Evolutionary conservation across 2,888 invertebrate species (phyloP).

Genomic region (Cosmorhoe ocellata): DNA sequence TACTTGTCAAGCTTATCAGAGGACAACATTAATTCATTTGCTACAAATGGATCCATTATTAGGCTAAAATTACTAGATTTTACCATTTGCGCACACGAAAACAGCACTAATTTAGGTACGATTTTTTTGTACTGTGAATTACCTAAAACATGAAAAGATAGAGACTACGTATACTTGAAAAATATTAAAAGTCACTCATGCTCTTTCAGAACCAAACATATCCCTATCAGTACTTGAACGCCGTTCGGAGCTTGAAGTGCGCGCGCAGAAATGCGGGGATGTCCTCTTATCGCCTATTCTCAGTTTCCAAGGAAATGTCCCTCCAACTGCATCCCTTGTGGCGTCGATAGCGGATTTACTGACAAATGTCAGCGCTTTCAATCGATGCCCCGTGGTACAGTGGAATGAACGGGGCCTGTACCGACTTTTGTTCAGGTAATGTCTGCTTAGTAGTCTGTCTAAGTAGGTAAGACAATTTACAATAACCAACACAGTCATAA

Average conservation of each 20-base stretch:
- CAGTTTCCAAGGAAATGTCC: constrained; percentile 29
- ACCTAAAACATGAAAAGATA: too few relatives aligned
- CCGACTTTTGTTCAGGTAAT: constrained; percentile 67
- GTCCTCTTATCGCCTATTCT: constrained; percentile 47
- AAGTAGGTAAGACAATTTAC: background rate
- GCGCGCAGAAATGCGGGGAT: constrained; percentile 59
- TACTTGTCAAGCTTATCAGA: constrained; percentile 5
- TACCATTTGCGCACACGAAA: too few relatives aligned
- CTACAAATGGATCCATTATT: background rate
- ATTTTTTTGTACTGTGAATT: too few relatives aligned
- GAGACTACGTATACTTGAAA: too few relatives aligned
- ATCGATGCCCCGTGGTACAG: constrained; percentile 53
- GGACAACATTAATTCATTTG: background rate
- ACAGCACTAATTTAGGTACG: too few relatives aligned
- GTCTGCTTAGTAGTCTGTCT: too few relatives aligned
- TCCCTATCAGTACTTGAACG: constrained; percentile 64
- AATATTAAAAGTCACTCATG: background rate
- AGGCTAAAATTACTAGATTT: too few relatives aligned
- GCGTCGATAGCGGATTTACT: constrained; percentile 56
- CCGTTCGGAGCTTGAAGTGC: constrained; percentile 64
- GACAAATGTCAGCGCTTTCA: constrained; percentile 57
- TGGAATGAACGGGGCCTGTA: constrained; percentile 71
- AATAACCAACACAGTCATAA: too few relatives aligned
- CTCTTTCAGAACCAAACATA: constrained; percentile 64
- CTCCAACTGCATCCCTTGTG: constrained; percentile 59